Percentiles rank a stretch among this genome's conserved stretches.
phyloP scores from a whole-genome alignment of 2,888 invertebrate species.

The Anagyrus pseudococci region DNA sequence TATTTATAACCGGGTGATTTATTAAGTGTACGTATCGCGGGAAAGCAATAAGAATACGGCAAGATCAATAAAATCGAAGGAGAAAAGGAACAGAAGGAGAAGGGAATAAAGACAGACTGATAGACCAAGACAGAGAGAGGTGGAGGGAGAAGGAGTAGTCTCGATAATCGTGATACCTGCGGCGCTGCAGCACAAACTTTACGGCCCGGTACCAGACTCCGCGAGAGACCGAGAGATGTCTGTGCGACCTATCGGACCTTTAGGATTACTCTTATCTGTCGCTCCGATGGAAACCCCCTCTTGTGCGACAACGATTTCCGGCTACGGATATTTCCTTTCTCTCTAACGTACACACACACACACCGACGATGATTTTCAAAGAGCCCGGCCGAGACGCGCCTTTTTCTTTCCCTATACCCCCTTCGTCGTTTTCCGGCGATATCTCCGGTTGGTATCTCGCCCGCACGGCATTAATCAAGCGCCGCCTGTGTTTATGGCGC shows the following conservation, averaged over 20 bases:
- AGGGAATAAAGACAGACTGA: conserved; percentile 1
- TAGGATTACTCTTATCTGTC: conserved; percentile 25
- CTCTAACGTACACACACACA: neutral
- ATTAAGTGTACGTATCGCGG: too few species aligned
- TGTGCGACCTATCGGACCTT: conserved; percentile 7
- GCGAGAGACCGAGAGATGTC: neutral
- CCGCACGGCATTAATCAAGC: conserved; percentile 17
- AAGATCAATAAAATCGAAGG: too few species aligned
- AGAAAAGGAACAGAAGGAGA: neutral
- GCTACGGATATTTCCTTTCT: conserved; percentile 5
- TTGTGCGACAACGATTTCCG: conserved; percentile 18
- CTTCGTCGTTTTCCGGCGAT: neutral
- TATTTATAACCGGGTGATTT: too few species aligned
- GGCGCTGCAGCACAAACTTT: conserved; percentile 6
- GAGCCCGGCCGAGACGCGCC: neutral
- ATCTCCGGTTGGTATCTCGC: conserved; percentile 8
- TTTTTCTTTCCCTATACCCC: neutral
- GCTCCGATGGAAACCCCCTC: conserved; percentile 17
- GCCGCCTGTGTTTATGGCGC: conserved; percentile 19
- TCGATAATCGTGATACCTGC: neutral
- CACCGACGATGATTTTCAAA: conserved; percentile 5
- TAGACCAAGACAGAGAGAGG: neutral
- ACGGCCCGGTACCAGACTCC: too few species aligned
- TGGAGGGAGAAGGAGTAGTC: neutral
- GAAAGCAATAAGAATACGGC: too few species aligned